Percentiles rank a stretch among this genome's conserved stretches.
phyloP scores from a whole-genome alignment of 2,797 vertebrate species.

The Caiman crocodilus region DNA sequence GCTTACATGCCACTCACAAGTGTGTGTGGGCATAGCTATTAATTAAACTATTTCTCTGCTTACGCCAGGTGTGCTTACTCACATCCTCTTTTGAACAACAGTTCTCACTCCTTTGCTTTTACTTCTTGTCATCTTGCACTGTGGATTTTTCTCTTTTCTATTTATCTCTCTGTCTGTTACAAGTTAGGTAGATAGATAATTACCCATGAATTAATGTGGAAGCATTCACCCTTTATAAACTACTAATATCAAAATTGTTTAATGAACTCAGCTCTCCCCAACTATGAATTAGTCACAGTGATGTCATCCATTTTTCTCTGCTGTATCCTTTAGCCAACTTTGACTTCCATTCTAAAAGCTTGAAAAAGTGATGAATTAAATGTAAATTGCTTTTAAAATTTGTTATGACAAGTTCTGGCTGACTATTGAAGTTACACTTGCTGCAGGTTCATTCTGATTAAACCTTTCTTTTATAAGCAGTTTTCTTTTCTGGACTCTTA shows the following conservation, averaged over 20 bases:
- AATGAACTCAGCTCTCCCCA: neutral
- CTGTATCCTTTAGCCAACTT: slow-evolving; percentile 27
- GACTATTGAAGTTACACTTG: slow-evolving; percentile 38
- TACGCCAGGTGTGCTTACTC: neutral
- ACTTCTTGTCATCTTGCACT: neutral
- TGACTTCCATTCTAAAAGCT: neutral
- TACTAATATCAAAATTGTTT: slow-evolving; percentile 9
- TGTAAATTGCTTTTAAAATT: slow-evolving; percentile 50
- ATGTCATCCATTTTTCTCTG: slow-evolving; percentile 40
- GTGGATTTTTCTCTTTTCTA: neutral
- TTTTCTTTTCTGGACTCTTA: neutral
- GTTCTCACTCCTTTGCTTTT: neutral
- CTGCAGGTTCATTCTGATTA: slow-evolving; percentile 43
- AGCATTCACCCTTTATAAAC: slow-evolving; percentile 40
- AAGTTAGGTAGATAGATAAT: too few species aligned
- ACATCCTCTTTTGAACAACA: neutral
- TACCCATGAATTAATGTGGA: neutral
- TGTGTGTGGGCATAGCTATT: neutral
- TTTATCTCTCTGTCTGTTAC: neutral
- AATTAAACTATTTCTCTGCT: neutral
- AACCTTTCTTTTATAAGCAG: neutral
- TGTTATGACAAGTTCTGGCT: slow-evolving; percentile 48
- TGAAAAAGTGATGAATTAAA: neutral
- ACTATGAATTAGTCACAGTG: slow-evolving; percentile 27
- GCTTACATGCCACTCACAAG: neutral